phyloP scores from a whole-genome alignment of 2,113 vertebrate genomes.

The Engystomops pustulosus region DNA sequence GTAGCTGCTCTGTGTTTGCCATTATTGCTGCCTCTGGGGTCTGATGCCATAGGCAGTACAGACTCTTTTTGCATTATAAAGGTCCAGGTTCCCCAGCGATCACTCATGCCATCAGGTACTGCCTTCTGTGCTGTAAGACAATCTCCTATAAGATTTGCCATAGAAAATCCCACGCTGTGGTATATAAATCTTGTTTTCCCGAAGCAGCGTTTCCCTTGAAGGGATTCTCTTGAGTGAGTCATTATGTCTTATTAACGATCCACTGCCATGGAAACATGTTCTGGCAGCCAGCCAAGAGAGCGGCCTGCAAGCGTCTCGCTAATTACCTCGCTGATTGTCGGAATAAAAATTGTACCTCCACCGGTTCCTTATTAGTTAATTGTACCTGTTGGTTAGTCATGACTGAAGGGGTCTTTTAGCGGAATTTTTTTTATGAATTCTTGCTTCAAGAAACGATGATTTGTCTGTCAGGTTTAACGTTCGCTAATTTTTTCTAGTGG shows the following conservation, averaged over 20 bases:
- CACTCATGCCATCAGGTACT: background rate
- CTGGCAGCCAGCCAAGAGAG: constrained; percentile 42
- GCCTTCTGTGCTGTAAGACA: constrained; percentile 14
- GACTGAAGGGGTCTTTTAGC: background rate
- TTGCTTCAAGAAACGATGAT: background rate
- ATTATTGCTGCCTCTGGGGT: constrained; percentile 25
- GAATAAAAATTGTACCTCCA: constrained; percentile 43
- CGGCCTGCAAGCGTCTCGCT: constrained; percentile 25
- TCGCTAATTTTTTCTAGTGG: background rate
- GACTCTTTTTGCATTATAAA: background rate
- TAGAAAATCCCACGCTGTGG: constrained; percentile 32
- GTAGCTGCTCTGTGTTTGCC: constrained; percentile 4
- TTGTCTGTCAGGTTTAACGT: background rate
- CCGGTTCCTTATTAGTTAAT: constrained; percentile 51
- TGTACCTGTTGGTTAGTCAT: constrained; percentile 4
- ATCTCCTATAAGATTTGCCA: constrained; percentile 41
- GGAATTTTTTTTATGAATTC: background rate
- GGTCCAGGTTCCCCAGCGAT: background rate
- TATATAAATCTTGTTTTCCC: constrained; percentile 52
- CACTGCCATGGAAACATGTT: constrained; percentile 54
- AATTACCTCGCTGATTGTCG: constrained; percentile 40
- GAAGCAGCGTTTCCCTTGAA: constrained; percentile 32
- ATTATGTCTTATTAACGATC: constrained; percentile 58
- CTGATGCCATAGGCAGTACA: constrained; percentile 26
- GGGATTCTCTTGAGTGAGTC: constrained; percentile 47